phyloP scores from a whole-genome alignment of 2,113 vertebrate species.

The Plecturocebus donacophilus region DNA sequence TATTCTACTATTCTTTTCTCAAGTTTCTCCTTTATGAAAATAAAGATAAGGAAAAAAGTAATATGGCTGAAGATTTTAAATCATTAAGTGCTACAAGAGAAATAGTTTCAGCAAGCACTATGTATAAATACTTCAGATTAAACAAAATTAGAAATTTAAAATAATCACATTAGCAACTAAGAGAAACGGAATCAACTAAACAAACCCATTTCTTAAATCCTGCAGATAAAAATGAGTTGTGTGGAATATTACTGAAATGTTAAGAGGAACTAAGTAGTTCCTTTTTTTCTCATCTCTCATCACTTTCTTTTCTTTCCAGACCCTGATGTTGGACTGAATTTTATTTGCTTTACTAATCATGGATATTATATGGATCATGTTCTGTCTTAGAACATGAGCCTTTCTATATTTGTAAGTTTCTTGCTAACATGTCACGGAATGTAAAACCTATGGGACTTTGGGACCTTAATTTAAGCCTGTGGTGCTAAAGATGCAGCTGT shows the following conservation, averaged over 20 bases:
- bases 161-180: constrained; percentile 9
- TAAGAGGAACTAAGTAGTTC: background rate
- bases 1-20: background rate
- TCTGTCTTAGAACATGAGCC: constrained; percentile 71
- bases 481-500: constrained; percentile 80
- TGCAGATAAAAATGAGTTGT: background rate
- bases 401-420: constrained; percentile 83
- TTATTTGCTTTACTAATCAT: constrained; percentile 73
- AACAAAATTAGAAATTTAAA: constrained; percentile 25
- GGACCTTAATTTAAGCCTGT: constrained; percentile 81
- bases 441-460: constrained; percentile 82
- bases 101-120: background rate
- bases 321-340: constrained; percentile 41
- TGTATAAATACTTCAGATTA: constrained; percentile 8
- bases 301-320: constrained; percentile 43
- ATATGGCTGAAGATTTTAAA: background rate
- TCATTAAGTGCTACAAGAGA: background rate
- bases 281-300: background rate
- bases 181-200: background rate
- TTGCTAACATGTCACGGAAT: constrained; percentile 76
- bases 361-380: constrained; percentile 66
- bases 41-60: background rate
- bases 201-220: background rate
- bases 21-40: constrained; percentile 43
- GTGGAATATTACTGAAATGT: background rate